Conservation (phyloP, 2,797 vertebrate species). For the Eulemur coronatus region DNA sequence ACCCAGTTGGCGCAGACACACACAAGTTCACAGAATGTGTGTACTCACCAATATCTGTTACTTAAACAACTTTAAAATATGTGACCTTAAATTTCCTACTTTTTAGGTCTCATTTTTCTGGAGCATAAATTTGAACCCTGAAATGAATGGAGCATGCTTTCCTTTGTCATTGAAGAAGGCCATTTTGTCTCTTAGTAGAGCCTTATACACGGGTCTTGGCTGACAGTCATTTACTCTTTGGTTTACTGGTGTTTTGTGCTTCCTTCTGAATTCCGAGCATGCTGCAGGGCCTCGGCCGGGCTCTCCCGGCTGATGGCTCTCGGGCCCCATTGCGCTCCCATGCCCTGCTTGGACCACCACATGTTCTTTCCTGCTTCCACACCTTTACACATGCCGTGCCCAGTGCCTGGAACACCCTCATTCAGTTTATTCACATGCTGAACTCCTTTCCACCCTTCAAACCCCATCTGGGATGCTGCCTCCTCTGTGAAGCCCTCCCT, state of each 20-base stretch:
- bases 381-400: accelerated
- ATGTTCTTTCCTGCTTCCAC: accelerated
- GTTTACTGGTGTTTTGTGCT: neutral
- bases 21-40: neutral
- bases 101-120: neutral
- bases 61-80: neutral
- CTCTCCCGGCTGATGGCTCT: neutral
- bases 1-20: neutral
- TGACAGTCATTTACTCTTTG: neutral
- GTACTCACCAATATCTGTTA: neutral
- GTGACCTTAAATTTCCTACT: neutral
- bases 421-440: neutral
- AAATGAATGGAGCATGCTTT: neutral
- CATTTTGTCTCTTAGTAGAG: neutral
- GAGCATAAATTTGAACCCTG: neutral
- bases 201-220: neutral
- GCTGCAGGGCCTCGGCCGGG: neutral
- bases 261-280: neutral
- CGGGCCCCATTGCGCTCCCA: neutral
- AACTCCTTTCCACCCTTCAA: neutral
- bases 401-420: neutral
- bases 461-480: neutral
- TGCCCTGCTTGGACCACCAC: neutral
- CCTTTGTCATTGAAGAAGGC: neutral
- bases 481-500: neutral